Conservation (phyloP, 2,797 vertebrate species). For the Valencia hispanica region DNA sequence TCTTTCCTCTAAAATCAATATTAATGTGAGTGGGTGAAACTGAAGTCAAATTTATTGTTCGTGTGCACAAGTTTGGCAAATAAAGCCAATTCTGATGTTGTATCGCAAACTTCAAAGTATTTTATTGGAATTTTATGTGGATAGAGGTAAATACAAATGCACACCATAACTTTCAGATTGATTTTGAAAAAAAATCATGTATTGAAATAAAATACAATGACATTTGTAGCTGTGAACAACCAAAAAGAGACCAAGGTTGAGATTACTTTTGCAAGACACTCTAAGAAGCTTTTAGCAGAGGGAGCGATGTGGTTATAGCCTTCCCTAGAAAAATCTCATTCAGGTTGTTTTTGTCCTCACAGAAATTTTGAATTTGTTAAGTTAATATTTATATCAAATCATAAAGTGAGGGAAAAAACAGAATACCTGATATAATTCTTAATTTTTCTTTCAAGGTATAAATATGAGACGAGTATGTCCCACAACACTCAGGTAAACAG, state of each 20-base stretch:
- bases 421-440: neutral
- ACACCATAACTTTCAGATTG: neutral
- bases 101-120: neutral
- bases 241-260: neutral
- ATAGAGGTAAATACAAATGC: neutral
- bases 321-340: too few species aligned
- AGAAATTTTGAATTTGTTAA: neutral
- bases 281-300: too few species aligned
- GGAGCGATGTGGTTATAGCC: too few species aligned
- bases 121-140: neutral
- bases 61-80: neutral
- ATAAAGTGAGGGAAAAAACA: neutral
- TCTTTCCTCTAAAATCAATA: neutral
- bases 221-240: neutral
- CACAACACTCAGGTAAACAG: slow-evolving; percentile 60
- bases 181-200: too few species aligned
- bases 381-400: neutral
- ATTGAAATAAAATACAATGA: too few species aligned
- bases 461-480: slow-evolving; percentile 83
- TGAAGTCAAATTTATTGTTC: neutral
- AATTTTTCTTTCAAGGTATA: slow-evolving; percentile 71
- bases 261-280: too few species aligned
- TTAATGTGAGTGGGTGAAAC: neutral
- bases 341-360: too few species aligned
- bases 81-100: neutral